Percentiles rank a stretch among this genome's conserved stretches.
These are phyloP conservation scores for Coreius guichenoti DNA, from an alignment of 2,797 vertebrate species.

Conservation along the genomic window DNA sequence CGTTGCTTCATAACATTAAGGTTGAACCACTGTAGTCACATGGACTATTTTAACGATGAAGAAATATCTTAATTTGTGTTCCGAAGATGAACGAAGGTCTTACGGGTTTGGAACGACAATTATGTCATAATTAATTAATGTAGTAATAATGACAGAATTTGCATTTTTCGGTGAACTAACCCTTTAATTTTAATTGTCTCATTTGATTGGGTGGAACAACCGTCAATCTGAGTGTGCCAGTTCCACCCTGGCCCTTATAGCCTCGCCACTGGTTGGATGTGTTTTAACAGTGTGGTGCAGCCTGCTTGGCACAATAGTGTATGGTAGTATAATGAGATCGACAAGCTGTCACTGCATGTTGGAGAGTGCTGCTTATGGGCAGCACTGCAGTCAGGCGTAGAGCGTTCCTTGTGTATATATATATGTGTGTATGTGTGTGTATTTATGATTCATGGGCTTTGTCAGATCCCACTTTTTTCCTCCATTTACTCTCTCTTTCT, in stretches of 20 bases:
- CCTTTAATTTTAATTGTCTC: background rate
- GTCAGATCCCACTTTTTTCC: conserved; percentile 47
- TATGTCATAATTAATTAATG: too few relatives aligned
- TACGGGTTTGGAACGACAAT: too few relatives aligned
- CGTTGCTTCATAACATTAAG: too few relatives aligned
- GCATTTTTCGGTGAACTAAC: too few relatives aligned
- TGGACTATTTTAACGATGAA: too few relatives aligned
- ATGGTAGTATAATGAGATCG: conserved; percentile 36
- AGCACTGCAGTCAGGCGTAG: conserved; percentile 1
- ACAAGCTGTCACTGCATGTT: conserved; percentile 60
- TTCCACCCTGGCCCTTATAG: background rate
- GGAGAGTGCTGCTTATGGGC: conserved; percentile 33
- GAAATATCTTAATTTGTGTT: too few relatives aligned
- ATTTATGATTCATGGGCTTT: conserved; percentile 54
- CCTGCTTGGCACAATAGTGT: conserved; percentile 40
- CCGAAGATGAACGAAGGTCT: too few relatives aligned
- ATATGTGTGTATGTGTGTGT: conserved; percentile 28
- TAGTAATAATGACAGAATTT: too few relatives aligned
- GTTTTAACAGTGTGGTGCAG: conserved; percentile 20
- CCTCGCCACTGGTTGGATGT: conserved; percentile 15
- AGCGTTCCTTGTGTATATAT: conserved; percentile 32
- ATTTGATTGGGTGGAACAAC: background rate
- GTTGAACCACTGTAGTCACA: too few relatives aligned
- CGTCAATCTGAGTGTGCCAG: background rate
- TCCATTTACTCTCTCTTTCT: conserved; percentile 37